Percentiles rank a stretch among this genome's conserved stretches.
Conservation (phyloP, 2,888 invertebrate species). For the Neoitamus cyanurus region DNA sequence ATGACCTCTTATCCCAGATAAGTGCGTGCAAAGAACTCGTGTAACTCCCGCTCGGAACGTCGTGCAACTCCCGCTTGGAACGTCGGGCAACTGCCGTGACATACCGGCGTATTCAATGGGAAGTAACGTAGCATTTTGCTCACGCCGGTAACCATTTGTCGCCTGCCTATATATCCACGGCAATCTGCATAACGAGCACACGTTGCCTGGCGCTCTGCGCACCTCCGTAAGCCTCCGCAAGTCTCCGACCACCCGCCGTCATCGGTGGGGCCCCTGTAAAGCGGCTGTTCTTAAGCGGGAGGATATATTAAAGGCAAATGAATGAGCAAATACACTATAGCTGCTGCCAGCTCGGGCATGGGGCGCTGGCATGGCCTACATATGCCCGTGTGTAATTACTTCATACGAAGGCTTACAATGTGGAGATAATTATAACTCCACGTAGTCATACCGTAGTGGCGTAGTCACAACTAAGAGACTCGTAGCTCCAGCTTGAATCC, state of each 20-base stretch:
- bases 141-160: slow-evolving; percentile 13
- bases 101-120: neutral
- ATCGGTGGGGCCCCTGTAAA: neutral
- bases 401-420: slow-evolving; percentile 4
- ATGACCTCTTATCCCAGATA: slow-evolving; percentile 24
- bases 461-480: neutral
- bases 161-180: neutral
- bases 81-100: neutral
- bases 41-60: neutral
- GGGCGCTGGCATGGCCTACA: neutral
- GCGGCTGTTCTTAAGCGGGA: neutral
- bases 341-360: neutral
- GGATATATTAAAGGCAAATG: slow-evolving; percentile 14
- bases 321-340: slow-evolving; percentile 1
- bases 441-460: too few species aligned
- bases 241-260: neutral
- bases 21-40: slow-evolving; percentile 18
- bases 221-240: neutral
- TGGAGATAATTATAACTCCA: neutral
- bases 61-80: neutral
- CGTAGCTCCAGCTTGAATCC: neutral
- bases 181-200: neutral
- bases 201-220: neutral
- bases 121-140: neutral
- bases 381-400: neutral